Percentiles rank a stretch among this genome's conserved stretches.
These are phyloP conservation scores for Tricholaema leucomelas DNA, from an alignment of 2,113 vertebrate genomes.

Conservation along the genomic window DNA sequence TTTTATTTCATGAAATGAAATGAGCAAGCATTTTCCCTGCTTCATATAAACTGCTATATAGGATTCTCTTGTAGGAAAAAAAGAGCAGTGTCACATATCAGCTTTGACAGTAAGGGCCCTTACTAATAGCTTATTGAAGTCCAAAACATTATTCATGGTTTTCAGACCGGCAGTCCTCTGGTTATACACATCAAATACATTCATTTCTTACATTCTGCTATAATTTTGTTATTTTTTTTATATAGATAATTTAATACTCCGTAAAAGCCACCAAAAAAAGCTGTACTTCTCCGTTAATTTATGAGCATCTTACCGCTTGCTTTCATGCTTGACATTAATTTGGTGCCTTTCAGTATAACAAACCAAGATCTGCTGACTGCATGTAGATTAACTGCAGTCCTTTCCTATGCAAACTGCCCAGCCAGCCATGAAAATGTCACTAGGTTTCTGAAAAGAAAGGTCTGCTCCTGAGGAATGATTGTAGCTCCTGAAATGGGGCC, in stretches of 20 bases:
- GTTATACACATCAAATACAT: background rate
- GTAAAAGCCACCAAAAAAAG: background rate
- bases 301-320: background rate
- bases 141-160: background rate
- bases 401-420: conserved; percentile 49
- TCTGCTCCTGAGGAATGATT: conserved; percentile 30
- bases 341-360: background rate
- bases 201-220: background rate
- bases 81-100: background rate
- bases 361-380: conserved; percentile 7
- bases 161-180: background rate
- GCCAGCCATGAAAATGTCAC: conserved; percentile 60
- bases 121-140: conserved; percentile 21
- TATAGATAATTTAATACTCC: background rate
- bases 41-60: background rate
- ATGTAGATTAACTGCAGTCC: conserved; percentile 21
- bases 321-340: background rate
- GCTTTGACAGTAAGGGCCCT: background rate
- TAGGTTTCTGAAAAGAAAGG: conserved; percentile 51
- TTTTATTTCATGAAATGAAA: background rate
- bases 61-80: background rate
- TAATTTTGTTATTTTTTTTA: background rate
- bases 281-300: background rate
- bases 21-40: background rate
- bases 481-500: conserved; percentile 14